Evolutionary conservation across 2,797 vertebrate species (phyloP).

Genomic region (Acomys russatus): DNA sequence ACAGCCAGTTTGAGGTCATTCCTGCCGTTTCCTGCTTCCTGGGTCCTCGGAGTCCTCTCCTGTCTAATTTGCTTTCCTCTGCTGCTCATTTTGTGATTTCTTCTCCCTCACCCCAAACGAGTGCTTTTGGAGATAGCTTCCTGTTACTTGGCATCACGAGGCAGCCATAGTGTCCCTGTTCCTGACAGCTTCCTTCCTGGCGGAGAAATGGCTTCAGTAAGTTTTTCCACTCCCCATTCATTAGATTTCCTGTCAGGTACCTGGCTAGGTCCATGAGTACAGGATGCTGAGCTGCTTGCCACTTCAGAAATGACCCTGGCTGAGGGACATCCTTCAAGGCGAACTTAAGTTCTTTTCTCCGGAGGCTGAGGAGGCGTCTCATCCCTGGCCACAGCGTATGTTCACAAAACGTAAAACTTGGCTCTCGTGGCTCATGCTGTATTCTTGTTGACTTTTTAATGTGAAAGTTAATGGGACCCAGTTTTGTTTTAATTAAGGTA

Average conservation of each 20-base stretch:
- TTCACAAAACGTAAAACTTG: neutral
- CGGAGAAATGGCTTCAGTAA: constrained; percentile 23
- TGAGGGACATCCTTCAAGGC: neutral
- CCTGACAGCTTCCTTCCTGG: constrained; percentile 21
- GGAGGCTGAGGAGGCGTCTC: neutral
- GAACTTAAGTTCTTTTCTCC: neutral
- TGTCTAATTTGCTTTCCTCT: constrained; percentile 6
- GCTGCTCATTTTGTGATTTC: neutral
- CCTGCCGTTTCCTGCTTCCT: neutral
- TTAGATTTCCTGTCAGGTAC: constrained; percentile 47
- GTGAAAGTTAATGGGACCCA: neutral
- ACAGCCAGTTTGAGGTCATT: neutral
- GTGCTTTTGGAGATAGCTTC: constrained; percentile 11
- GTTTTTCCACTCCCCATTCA: constrained; percentile 36
- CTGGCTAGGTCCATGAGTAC: neutral
- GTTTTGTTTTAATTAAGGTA: constrained; percentile 37
- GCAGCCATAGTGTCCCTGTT: neutral
- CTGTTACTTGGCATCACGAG: constrained; percentile 14
- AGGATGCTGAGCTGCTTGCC: neutral
- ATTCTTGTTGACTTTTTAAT: constrained; percentile 1
- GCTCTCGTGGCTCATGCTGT: neutral
- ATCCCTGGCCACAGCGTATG: neutral
- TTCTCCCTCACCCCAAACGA: neutral
- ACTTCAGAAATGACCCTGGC: neutral
- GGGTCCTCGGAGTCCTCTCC: neutral